Conservation (phyloP, 2,888 invertebrate genomes). For the Dynastes maya region DNA sequence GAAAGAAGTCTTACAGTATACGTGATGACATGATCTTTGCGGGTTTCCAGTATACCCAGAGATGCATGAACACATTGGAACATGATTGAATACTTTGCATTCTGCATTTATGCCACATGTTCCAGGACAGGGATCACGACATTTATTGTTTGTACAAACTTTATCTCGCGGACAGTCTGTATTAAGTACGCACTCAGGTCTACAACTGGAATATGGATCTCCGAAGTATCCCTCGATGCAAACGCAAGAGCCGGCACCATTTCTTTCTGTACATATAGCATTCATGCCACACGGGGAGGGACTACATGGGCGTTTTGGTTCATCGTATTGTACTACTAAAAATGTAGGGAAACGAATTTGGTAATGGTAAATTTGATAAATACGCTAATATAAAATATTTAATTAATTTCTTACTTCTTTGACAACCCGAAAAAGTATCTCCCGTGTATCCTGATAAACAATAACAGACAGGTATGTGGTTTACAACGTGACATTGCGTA, state of each 20-base stretch:
- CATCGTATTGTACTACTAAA: constrained; percentile 68
- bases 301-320: constrained; percentile 80
- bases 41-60: constrained; percentile 87
- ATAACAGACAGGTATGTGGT: constrained; percentile 82
- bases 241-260: constrained; percentile 86
- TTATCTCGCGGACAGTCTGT: constrained; percentile 85
- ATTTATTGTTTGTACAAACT: constrained; percentile 88
- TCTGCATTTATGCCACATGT: constrained; percentile 89
- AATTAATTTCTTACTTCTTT: constrained; percentile 65
- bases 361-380: background rate
- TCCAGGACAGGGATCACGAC: constrained; percentile 86
- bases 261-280: constrained; percentile 86
- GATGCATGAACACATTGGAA: constrained; percentile 84
- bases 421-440: constrained; percentile 86
- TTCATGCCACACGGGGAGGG: constrained; percentile 91
- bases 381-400: background rate
- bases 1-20: constrained; percentile 68
- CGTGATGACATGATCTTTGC: constrained; percentile 79
- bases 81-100: constrained; percentile 87
- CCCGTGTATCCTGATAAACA: constrained; percentile 82
- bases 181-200: constrained; percentile 92
- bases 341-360: constrained; percentile 23
- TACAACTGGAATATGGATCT: constrained; percentile 88
- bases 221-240: constrained; percentile 89
- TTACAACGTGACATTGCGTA: constrained; percentile 80